Evolutionary conservation across 2,113 vertebrate species (phyloP), one percentile per base, ranked within the genome.

Genomic region (Camelus bactrianus): DNA sequence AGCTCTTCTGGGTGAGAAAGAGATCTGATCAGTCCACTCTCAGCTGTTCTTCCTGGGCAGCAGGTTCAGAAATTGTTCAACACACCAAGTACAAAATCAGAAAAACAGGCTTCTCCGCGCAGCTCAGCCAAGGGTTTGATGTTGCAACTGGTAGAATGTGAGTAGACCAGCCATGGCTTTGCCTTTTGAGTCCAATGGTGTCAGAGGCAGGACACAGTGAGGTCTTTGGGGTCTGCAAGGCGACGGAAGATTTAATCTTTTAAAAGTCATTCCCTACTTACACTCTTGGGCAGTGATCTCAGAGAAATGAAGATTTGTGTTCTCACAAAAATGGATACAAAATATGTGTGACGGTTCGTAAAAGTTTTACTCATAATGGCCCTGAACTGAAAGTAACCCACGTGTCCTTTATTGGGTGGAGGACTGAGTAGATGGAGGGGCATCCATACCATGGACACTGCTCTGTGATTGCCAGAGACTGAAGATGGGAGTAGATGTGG

Each of bases 381-480:
- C 32, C n/a, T 42, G 76, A 70, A 54, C 5, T 46, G 35, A 54
- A 83, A 89, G 20, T 32, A 69, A 73, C 4, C 8, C 35, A 42
- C 2, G 0, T 20, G n/a, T 69, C 56, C 13, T 56, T 86, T 4
- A 32, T 6, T 5, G 20, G 52, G 16, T 20, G 3, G 54, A 14
- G 20, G n/a, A 70, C 13, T 38, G 11, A 79, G 28, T 2, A 16
- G 24, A 58, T 20, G 0, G 6, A 30, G 3, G 4, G 26, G 6
- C 0, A 32, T 30, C 8, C 0, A 0, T 48, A 5, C 30, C 22
- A 14, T 0, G 17, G 4, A n/a, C 14, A 9, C 22, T 46, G 30
- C 22, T 91, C 46, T 73, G 13, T 3, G 54, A 22, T 32, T 81
- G 48, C 22, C n/a, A 77, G n/a, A 67, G 54, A n/a, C 3, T 20